These are phyloP conservation scores for Psilopsiagon aurifrons DNA, from an alignment of 2,113 vertebrate genomes.

Conservation along the genomic window DNA sequence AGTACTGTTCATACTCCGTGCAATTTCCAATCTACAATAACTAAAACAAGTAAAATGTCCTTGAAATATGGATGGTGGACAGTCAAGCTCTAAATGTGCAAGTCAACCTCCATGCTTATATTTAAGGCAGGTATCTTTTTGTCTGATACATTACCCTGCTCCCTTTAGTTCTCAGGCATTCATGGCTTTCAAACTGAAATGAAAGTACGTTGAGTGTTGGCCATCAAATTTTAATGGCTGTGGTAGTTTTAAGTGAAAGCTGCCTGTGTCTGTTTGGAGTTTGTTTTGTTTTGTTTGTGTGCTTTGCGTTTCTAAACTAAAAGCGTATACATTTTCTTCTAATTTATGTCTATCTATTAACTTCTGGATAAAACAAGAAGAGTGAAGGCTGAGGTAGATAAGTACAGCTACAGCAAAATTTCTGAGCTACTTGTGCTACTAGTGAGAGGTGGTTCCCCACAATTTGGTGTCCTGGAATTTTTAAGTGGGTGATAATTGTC, in stretches of 20 bases:
- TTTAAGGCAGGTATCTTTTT: conserved; percentile 1
- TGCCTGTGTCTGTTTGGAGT: background rate
- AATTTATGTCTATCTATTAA: background rate
- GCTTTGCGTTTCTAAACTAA: background rate
- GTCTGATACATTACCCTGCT: background rate
- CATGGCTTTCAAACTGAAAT: conserved; percentile 27
- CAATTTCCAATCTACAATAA: background rate
- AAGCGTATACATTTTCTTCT: background rate
- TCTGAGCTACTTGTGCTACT: background rate
- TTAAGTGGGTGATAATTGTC: background rate
- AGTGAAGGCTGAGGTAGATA: background rate
- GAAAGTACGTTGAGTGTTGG: conserved; percentile 19
- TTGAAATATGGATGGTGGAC: background rate
- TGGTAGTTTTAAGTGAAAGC: conserved; percentile 3
- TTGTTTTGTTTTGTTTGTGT: background rate
- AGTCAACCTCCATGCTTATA: background rate
- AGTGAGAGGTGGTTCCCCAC: background rate
- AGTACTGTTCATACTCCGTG: background rate
- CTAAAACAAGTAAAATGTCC: background rate
- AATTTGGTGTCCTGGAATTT: background rate
- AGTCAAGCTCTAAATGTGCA: background rate
- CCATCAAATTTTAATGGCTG: conserved; percentile 44
- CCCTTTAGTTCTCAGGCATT: background rate
- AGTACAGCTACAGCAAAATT: background rate
- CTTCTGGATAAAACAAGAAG: background rate